Evolutionary conservation across 2,888 invertebrate genomes (phyloP).

Genomic region (Lasioglossum vierecki): DNA sequence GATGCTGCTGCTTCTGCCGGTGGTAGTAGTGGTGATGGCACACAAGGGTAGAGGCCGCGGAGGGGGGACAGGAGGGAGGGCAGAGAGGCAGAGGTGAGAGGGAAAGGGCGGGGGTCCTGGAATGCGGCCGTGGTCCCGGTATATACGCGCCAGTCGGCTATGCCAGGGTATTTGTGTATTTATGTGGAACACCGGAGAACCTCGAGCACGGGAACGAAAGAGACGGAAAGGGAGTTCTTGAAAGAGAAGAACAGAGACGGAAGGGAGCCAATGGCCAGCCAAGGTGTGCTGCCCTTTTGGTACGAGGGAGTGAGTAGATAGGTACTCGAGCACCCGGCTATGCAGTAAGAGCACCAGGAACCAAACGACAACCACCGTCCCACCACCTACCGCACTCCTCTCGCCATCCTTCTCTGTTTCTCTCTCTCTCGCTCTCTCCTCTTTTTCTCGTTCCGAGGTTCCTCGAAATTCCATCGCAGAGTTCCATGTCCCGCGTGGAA

Average conservation of each 20-base stretch:
- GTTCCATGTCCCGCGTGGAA: conserved; percentile 64
- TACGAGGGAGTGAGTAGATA: conserved; percentile 73
- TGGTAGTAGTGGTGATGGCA: conserved; percentile 64
- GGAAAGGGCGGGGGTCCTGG: conserved; percentile 78
- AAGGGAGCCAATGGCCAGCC: conserved; percentile 82
- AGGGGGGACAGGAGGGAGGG: conserved; percentile 41
- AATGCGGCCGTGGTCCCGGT: conserved; percentile 82
- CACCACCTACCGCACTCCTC: conserved; percentile 69
- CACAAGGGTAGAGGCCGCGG: conserved; percentile 55
- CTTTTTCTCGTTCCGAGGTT: conserved; percentile 63
- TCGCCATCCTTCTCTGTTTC: conserved; percentile 39
- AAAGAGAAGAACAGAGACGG: conserved; percentile 60
- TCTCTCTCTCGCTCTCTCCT: conserved; percentile 18
- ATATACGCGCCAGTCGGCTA: conserved; percentile 75
- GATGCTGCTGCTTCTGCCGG: conserved; percentile 28
- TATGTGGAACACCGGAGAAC: conserved; percentile 81
- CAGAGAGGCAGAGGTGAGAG: conserved; percentile 60
- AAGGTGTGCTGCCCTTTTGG: conserved; percentile 82
- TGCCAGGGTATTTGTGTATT: conserved; percentile 82
- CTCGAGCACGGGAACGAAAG: conserved; percentile 59
- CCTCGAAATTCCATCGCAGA: conserved; percentile 71
- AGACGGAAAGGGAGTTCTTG: conserved; percentile 53
- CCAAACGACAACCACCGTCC: conserved; percentile 76
- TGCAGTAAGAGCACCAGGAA: conserved; percentile 81
- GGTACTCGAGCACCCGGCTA: conserved; percentile 76